Evolutionary conservation across 2,797 vertebrate genomes (phyloP), one percentile per base, ranked within the genome.

Genomic region (Cossypha niveicapilla): DNA sequence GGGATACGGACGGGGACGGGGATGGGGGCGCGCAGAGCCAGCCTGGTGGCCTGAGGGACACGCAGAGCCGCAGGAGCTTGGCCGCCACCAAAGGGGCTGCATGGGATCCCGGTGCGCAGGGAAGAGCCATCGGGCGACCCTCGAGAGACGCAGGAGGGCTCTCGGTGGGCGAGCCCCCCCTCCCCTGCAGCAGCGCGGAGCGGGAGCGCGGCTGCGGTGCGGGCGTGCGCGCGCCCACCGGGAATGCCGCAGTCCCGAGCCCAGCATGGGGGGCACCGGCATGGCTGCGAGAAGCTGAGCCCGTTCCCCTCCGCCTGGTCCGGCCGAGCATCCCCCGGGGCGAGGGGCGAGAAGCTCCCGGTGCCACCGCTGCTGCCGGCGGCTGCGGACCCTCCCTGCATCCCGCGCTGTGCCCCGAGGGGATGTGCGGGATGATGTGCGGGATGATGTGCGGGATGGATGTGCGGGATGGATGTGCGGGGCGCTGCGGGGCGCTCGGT

Each of bases 171-270:
- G 6, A 34, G 48, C 24, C 11, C 30, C 54, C 37, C 28, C 60
- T n/a, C 23, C 56, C 6, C 17, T 10, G 72, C 56, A 24, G 86
- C 66, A 47, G 60, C 51, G 84, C 66, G 57, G 27, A 50, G 65
- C 45, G 71, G 90, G 41, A 61, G 32, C 35, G 72, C 32, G 54
- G 63, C 60, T 65, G 84, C 70, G 75, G 30, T 4, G 67, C 37
- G 32, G 28, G 76, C 28, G 28, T 4, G 88, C 58, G 53, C 68
- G 81, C 48, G 75, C 80, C 92, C 76, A 17, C 28, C 63, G 86
- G 58, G 23, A 81, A 67, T 85, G 82, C 91, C 71, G 91, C 93
- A 94, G 79, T 72, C 71, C 93, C 91, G 32, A 53, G 27, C 58
- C 51, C 32, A 5, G 22, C n/a, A 13, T 13, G 22, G 8, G 41